Evolutionary conservation across 2,113 vertebrate genomes (phyloP).

Genomic region (Brachyistius frenatus): DNA sequence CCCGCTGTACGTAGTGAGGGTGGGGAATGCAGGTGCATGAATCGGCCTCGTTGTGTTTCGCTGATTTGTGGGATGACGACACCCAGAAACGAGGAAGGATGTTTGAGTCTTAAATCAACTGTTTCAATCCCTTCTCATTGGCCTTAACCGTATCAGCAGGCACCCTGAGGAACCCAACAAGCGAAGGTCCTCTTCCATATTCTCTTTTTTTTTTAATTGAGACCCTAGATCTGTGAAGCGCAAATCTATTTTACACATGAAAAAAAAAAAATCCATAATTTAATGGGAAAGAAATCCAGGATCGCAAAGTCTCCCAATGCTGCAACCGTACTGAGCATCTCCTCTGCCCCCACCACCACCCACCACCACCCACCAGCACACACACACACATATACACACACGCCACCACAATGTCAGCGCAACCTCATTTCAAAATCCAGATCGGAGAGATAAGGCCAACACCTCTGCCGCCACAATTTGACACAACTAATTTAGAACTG

Average conservation of each 20-base stretch:
- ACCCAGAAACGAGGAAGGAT: conserved; percentile 16
- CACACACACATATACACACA: too few species aligned
- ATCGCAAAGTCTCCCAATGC: conserved; percentile 21
- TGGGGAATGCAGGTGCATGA: conserved; percentile 45
- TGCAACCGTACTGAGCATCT: conserved; percentile 5
- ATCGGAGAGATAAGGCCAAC: conserved; percentile 75
- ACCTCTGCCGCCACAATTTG: conserved; percentile 74
- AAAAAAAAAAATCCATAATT: conserved; percentile 54
- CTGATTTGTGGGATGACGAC: conserved; percentile 34
- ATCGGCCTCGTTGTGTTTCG: conserved; percentile 1
- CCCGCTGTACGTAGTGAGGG: conserved; percentile 45
- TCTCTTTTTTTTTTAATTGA: conserved; percentile 45
- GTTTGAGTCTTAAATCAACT: neutral
- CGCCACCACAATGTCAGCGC: conserved; percentile 62
- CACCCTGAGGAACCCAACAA: neutral
- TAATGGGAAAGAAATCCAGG: conserved; percentile 59
- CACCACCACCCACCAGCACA: neutral
- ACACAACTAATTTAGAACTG: conserved; percentile 84
- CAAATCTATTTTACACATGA: conserved; percentile 36
- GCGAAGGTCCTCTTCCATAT: neutral
- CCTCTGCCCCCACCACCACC: conserved; percentile 11
- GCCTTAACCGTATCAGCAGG: neutral
- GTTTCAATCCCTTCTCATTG: conserved; percentile 4
- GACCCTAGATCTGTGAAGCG: neutral
- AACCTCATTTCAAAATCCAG: conserved; percentile 77